Evolutionary conservation across 2,888 invertebrate species (phyloP).

Genomic region (Ptychoptera contaminata): DNA sequence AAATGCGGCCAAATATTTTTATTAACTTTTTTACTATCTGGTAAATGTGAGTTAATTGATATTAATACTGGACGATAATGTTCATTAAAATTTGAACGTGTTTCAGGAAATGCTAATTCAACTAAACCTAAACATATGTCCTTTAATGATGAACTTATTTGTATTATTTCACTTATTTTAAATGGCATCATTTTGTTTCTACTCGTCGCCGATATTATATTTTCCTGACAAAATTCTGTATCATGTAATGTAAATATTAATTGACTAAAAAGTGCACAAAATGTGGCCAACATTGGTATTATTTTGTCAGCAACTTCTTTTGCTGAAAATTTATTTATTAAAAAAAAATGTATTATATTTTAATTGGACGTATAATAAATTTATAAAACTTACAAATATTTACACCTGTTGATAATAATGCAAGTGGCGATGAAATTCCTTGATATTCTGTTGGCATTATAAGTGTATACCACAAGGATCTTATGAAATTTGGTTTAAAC

Average conservation of each 20-base stretch:
- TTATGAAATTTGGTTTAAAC: constrained; percentile 60
- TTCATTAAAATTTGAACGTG: constrained; percentile 43
- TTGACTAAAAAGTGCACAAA: constrained; percentile 67
- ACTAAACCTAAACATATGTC: constrained; percentile 73
- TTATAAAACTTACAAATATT: constrained; percentile 23
- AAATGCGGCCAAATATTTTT: constrained; percentile 64
- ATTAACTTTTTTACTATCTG: constrained; percentile 11
- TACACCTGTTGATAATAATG: constrained; percentile 29
- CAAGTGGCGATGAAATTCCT: constrained; percentile 28
- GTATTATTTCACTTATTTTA: constrained; percentile 53
- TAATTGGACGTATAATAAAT: not conserved
- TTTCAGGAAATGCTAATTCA: constrained; percentile 72
- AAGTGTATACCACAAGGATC: constrained; percentile 51
- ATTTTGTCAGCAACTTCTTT: constrained; percentile 47
- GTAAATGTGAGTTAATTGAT: not conserved
- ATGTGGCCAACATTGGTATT: constrained; percentile 64
- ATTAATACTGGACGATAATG: constrained; percentile 38
- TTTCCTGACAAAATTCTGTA: constrained; percentile 57
- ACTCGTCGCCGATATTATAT: constrained; percentile 17
- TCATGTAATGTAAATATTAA: constrained; percentile 73
- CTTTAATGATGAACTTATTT: constrained; percentile 54
- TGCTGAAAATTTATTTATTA: too few relatives aligned
- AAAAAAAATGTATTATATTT: not conserved
- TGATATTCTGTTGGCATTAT: constrained; percentile 26
- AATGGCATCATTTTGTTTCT: constrained; percentile 37